Conservation (phyloP, 53 echinoderm and acorn worm genomes). For the Arbacia lixula region DNA sequence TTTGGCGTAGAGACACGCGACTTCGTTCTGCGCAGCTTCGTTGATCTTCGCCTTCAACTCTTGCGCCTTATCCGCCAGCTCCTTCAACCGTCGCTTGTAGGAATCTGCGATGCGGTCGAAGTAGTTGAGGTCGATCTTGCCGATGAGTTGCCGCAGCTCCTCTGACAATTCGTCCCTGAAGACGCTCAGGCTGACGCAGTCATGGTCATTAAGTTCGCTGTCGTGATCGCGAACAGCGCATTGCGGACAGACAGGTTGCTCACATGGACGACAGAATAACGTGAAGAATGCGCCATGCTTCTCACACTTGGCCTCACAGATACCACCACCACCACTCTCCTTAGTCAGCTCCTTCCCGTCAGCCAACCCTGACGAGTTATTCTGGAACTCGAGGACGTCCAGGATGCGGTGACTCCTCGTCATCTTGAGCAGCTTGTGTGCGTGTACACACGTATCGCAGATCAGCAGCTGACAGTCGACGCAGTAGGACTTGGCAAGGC, state of each 20-base stretch:
- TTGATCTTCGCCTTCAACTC: slow-evolving; percentile 46
- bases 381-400: slow-evolving; percentile 41
- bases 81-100: slow-evolving; percentile 25
- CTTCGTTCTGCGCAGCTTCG: slow-evolving; percentile 39
- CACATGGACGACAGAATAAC: slow-evolving; percentile 32
- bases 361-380: neutral
- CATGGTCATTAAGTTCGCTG: slow-evolving; percentile 5
- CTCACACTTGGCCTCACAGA: slow-evolving; percentile 11
- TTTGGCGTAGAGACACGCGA: slow-evolving; percentile 48
- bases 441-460: slow-evolving; percentile 17
- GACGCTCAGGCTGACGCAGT: slow-evolving; percentile 15
- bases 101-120: slow-evolving; percentile 28
- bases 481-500: slow-evolving; percentile 53
- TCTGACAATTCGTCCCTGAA: neutral
- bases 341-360: neutral
- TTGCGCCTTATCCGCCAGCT: neutral
- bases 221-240: slow-evolving; percentile 2
- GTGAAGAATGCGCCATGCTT: slow-evolving; percentile 4
- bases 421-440: slow-evolving; percentile 44
- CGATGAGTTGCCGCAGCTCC: slow-evolving; percentile 21
- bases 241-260: slow-evolving; percentile 23
- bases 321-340: neutral
- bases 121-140: slow-evolving; percentile 12
- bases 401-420: slow-evolving; percentile 38
- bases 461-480: slow-evolving; percentile 45